phyloP scores from a whole-genome alignment of 2,888 invertebrate species.

The Phaonia tiefii region DNA sequence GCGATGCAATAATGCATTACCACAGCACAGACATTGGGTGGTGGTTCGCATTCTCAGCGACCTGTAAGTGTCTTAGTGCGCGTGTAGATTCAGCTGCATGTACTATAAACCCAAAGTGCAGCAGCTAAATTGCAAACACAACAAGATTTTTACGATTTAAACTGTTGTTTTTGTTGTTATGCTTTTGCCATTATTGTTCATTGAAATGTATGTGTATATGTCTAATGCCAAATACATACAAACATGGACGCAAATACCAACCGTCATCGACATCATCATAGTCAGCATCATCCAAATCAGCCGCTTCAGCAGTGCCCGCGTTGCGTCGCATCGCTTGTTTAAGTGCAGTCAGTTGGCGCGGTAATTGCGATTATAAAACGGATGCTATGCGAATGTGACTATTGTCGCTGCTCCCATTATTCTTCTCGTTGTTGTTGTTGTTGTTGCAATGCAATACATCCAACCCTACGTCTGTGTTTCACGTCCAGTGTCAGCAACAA shows the following conservation, averaged over 20 bases:
- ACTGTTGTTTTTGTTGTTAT: constrained; percentile 33
- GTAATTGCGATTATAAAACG: constrained; percentile 62
- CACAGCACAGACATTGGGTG: constrained; percentile 20
- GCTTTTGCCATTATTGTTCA: constrained; percentile 30
- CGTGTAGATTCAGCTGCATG: constrained; percentile 48
- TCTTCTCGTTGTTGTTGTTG: background rate
- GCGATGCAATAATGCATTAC: background rate
- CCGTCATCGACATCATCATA: background rate
- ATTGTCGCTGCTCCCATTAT: background rate
- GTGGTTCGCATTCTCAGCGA: constrained; percentile 28
- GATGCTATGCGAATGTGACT: constrained; percentile 39
- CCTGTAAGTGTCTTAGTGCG: constrained; percentile 57
- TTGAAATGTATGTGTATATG: constrained; percentile 43
- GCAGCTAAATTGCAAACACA: constrained; percentile 43
- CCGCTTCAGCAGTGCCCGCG: constrained; percentile 3
- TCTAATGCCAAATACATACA: constrained; percentile 37
- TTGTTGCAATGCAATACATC: constrained; percentile 42
- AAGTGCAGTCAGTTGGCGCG: constrained; percentile 29
- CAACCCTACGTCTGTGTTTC: background rate
- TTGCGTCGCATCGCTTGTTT: constrained; percentile 18
- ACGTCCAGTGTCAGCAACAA: background rate
- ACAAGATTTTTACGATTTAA: constrained; percentile 50
- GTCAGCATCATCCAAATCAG: constrained; percentile 8
- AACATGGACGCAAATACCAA: background rate
- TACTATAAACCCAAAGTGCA: constrained; percentile 38